phyloP scores from a whole-genome alignment of 2,888 invertebrate species.

The Psococerastis gibbosa region DNA sequence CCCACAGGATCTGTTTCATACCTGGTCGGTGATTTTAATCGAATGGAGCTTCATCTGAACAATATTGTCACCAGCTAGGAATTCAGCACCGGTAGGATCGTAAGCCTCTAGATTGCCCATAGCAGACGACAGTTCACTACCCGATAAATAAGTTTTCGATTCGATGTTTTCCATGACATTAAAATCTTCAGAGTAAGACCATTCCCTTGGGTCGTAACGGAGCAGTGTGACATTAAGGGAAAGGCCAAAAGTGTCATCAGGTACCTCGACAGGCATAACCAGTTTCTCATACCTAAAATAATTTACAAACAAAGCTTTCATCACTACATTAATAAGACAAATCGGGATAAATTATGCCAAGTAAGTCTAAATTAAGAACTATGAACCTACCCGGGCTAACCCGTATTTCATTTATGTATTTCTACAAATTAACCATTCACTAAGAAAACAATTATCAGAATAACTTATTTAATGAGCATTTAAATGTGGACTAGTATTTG shows the following conservation, averaged over 20 bases:
- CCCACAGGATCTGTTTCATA: constrained; percentile 24
- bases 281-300: constrained; percentile 39
- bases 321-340: too few species aligned
- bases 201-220: constrained; percentile 61
- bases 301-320: too few species aligned
- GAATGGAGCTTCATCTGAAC: constrained; percentile 45
- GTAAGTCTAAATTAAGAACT: too few species aligned
- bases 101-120: constrained; percentile 49
- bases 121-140: constrained; percentile 39
- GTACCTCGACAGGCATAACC: constrained; percentile 30
- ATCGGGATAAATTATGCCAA: too few species aligned
- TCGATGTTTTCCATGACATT: constrained; percentile 42
- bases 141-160: constrained; percentile 40
- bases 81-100: constrained; percentile 46
- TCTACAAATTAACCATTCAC: too few species aligned
- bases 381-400: too few species aligned
- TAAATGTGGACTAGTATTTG: too few species aligned
- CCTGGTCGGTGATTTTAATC: constrained; percentile 52
- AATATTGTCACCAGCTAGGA: constrained; percentile 46
- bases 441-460: too few species aligned
- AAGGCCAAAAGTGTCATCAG: constrained; percentile 15
- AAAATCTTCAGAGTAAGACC: constrained; percentile 68
- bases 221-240: constrained; percentile 49
- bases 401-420: too few species aligned
- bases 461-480: too few species aligned